Conservation (phyloP, 2,113 vertebrate genomes). For the Numenius arquata region DNA sequence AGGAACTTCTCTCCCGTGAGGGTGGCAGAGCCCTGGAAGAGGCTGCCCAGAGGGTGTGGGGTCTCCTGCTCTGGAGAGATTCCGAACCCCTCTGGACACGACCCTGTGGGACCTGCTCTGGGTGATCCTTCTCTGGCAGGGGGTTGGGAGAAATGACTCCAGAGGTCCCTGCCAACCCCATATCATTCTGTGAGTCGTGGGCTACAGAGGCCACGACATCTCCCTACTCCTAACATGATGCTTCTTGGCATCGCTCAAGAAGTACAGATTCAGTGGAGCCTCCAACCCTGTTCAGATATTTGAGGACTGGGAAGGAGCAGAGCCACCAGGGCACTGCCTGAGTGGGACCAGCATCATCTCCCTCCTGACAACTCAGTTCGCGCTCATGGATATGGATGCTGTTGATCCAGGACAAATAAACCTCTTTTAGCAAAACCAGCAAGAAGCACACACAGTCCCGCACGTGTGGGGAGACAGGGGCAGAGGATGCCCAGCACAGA, state of each 20-base stretch:
- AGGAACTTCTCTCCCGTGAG: no score
- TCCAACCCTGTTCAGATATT: neutral
- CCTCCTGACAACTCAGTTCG: neutral
- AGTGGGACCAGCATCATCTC: neutral
- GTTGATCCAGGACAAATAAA: neutral
- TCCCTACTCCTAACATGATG: neutral
- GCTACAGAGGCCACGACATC: neutral
- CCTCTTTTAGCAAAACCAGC: neutral
- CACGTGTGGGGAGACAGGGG: rapidly evolving
- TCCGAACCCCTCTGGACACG: no score
- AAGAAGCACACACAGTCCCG: rapidly evolving
- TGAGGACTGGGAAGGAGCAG: neutral
- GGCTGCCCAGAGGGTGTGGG: no score
- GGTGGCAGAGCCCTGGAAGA: no score
- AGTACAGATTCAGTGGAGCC: neutral
- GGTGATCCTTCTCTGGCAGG: no score
- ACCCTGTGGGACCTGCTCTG: no score
- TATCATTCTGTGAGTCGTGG: neutral
- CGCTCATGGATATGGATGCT: neutral
- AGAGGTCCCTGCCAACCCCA: no score
- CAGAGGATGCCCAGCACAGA: neutral
- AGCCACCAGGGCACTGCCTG: neutral
- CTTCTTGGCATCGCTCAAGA: neutral
- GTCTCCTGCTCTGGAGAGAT: no score
- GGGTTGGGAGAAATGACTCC: no score